A percentile compares a stretch with the other conserved stretches of the same genome.
phyloP scores from a whole-genome alignment of 2,888 invertebrate species.

The Ceriagrion tenellum region DNA sequence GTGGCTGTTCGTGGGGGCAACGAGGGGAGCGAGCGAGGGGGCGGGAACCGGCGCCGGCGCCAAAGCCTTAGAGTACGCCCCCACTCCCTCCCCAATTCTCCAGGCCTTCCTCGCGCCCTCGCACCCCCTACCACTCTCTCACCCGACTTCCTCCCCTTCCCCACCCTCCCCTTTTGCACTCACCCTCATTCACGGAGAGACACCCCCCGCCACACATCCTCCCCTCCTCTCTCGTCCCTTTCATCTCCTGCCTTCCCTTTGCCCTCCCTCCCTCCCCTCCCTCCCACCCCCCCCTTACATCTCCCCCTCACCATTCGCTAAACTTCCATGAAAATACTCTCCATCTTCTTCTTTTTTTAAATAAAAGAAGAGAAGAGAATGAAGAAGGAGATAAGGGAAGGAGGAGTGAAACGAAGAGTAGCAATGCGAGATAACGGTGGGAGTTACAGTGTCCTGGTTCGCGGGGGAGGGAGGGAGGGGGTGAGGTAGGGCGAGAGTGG shows the following conservation, averaged over 20 bases:
- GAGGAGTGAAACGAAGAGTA: background rate
- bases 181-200: background rate
- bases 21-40: constrained; percentile 70
- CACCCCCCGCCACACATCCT: background rate
- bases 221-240: background rate
- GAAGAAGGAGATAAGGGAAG: background rate
- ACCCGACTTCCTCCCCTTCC: background rate
- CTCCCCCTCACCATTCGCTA: too few relatives aligned
- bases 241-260: too few relatives aligned
- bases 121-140: constrained; percentile 69
- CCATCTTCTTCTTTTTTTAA: background rate
- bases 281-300: background rate
- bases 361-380: too few relatives aligned
- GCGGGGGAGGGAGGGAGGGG: too few relatives aligned
- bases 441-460: too few relatives aligned
- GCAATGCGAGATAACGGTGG: too few relatives aligned
- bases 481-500: too few relatives aligned
- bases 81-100: constrained; percentile 26
- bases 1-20: constrained; percentile 72
- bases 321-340: background rate
- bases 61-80: constrained; percentile 75
- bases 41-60: constrained; percentile 74
- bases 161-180: background rate
- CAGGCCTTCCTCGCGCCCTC: background rate
- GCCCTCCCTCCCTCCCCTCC: background rate